Evolutionary conservation across 1,140 invertebrate species (phyloP).

Genomic region (Hormaphis cornu): DNA sequence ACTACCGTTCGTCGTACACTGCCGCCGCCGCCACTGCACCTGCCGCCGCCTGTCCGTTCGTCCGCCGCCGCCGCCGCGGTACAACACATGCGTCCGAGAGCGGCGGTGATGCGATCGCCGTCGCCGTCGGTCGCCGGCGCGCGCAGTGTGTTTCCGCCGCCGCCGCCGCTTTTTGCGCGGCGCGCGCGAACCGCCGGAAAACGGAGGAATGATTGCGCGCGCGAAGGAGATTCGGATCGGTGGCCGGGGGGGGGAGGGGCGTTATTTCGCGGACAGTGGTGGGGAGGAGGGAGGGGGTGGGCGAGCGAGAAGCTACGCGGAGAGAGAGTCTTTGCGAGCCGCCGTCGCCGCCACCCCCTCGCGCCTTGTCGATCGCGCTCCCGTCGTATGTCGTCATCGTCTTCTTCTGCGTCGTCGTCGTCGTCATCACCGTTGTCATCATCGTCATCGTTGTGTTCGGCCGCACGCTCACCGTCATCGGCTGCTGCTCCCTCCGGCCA

Average conservation of each 20-base stretch:
- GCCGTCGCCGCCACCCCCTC: neutral
- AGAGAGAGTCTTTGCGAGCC: neutral
- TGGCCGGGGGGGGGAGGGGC: too few species aligned
- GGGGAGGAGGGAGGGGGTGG: neutral
- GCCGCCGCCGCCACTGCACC: neutral
- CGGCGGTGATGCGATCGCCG: too few species aligned
- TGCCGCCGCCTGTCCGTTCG: neutral
- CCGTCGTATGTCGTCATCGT: too few species aligned
- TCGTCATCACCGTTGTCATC: too few species aligned
- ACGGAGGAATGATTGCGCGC: neutral
- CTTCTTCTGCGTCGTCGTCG: too few species aligned
- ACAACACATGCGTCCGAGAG: slow-evolving; percentile 28
- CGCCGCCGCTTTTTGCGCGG: neutral
- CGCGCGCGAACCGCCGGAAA: neutral
- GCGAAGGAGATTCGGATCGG: neutral
- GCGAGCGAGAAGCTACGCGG: neutral
- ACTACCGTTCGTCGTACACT: neutral
- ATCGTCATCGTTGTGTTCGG: too few species aligned
- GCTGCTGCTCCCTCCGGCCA: too few species aligned
- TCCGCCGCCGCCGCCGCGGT: neutral
- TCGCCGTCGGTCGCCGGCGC: neutral
- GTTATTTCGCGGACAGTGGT: too few species aligned
- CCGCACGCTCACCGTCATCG: too few species aligned
- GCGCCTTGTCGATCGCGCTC: too few species aligned
- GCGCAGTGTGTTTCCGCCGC: neutral